phyloP scores from a whole-genome alignment of 2,113 vertebrate genomes.

The Lates calcarifer region DNA sequence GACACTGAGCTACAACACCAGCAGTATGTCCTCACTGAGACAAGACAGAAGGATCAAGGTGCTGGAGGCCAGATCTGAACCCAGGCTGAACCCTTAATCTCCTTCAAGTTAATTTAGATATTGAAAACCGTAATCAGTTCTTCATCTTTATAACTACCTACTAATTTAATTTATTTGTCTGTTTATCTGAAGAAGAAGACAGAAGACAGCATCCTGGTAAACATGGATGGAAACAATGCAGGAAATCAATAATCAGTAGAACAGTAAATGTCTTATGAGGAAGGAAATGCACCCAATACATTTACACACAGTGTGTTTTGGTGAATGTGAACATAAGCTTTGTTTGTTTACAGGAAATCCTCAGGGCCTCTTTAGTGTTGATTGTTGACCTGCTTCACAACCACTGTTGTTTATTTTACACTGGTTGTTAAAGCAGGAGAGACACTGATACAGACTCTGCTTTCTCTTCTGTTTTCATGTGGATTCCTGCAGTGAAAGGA shows the following conservation, averaged over 20 bases:
- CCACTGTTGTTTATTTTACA: background rate
- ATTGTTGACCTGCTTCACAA: background rate
- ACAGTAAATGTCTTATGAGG: background rate
- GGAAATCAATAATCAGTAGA: background rate
- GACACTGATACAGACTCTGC: background rate
- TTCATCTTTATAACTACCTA: no score
- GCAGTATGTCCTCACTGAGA: background rate
- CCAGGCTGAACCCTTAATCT: background rate
- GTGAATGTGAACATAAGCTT: background rate
- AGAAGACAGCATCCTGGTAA: no score
- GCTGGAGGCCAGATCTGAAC: background rate
- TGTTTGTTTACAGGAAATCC: no score
- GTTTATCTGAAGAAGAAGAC: no score
- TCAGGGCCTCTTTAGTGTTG: background rate
- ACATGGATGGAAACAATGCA: background rate
- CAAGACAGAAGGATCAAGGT: background rate
- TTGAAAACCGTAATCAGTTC: no score
- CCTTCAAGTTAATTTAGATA: no score
- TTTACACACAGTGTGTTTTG: background rate
- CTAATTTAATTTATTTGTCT: no score
- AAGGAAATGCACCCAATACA: background rate
- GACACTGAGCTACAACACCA: background rate
- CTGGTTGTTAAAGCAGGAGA: background rate
- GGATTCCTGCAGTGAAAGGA: constrained; percentile 79
- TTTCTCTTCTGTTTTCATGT: background rate